Percentiles rank a stretch among this genome's conserved stretches.
phyloP scores from a whole-genome alignment of 2,888 invertebrate species.

The Cephus rjabovi region DNA sequence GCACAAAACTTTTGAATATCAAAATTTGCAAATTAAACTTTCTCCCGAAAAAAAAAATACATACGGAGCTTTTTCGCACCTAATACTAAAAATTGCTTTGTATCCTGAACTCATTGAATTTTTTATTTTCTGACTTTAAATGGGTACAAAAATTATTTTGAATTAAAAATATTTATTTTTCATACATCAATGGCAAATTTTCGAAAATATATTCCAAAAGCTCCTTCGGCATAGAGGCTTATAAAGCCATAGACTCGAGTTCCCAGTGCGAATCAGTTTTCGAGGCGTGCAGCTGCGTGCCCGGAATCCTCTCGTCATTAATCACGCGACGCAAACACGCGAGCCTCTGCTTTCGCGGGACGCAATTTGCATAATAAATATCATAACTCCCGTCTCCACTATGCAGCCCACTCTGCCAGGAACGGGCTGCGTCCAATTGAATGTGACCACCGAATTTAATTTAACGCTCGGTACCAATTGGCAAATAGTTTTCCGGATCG shows the following conservation, averaged over 20 bases:
- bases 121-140: background rate
- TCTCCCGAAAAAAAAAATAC: background rate
- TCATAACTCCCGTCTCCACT: background rate
- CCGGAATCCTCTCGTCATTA: background rate
- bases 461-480: constrained; percentile 35
- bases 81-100: background rate
- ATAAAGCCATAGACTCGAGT: background rate
- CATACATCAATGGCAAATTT: background rate
- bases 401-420: background rate
- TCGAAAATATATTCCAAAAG: background rate
- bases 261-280: background rate
- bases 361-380: background rate
- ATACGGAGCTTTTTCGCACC: background rate
- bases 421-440: background rate
- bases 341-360: background rate
- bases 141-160: background rate
- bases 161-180: background rate
- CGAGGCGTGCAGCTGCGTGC: background rate
- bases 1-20: background rate
- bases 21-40: background rate
- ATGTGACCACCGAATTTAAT: background rate
- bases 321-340: background rate
- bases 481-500: constrained; percentile 37
- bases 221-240: background rate
- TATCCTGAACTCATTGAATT: background rate